Base-by-base conservation (phyloP, 2,113 vertebrate genomes). In the Trematomus loennbergii region DNA sequence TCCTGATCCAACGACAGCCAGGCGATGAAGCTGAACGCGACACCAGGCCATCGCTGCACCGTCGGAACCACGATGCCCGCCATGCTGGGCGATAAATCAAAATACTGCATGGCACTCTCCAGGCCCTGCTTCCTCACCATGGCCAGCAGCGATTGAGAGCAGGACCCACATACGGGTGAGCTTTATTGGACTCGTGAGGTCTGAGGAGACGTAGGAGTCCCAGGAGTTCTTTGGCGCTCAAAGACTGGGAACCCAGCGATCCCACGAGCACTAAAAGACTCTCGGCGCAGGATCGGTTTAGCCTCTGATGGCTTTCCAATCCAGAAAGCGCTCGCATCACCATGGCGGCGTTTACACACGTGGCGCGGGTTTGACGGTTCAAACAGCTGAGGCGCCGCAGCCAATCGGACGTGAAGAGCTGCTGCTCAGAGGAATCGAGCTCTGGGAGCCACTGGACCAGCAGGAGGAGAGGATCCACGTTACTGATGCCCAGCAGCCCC, bases 1-100 rank as follows among this genome's bases (percentile, higher is more conserved):
- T 97, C 96, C 93, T 99, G 98, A 88, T 99, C 98, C 29, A 99
- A 91, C 18, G 97, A 99, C 80, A 99, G 94, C 98, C 98, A 99
- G 71, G 97, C 97, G 3, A 83, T 93, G 89, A 98, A 99, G 87
- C 97, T 97, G 93, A 99, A 99, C 0, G 97, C 97, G 16, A 96
- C 96, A 8, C 98, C 98, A 0, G 97, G 97, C 98, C 98, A 99
- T 64, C 95, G 95, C 72, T 96, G 96, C 85, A 99, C 93, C 1
- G 96, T 93, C 10, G 98, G 98, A 71, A 98, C 96, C 4, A 96
- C 94, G 16, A 99, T 97, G 65, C 98, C 98, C 0, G 97, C 96
- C 97, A 99, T 98, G 87, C 97, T 97, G 61, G 97, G 98, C 1
- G 94, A 95, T 85, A 99, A 84, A 87, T 99, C 94, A 80, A 99